Conservation (phyloP, 2,888 invertebrate species). For the Achlya flavicornis region DNA sequence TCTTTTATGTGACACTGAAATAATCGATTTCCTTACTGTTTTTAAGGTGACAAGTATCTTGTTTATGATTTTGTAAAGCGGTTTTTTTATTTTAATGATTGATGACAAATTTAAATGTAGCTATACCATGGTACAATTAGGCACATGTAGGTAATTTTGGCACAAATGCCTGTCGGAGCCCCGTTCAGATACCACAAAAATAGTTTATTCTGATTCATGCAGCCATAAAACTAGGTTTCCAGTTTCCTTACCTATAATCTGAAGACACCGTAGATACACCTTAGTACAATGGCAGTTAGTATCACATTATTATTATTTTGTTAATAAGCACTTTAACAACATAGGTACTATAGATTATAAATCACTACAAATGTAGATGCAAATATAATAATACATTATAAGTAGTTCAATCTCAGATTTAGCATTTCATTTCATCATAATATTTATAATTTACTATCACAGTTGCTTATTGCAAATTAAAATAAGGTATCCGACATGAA, state of each 20-base stretch:
- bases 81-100: slow-evolving; percentile 1
- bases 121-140: slow-evolving; percentile 26
- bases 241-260: slow-evolving; percentile 21
- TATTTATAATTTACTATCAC: slow-evolving; percentile 72
- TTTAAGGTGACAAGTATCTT: slow-evolving; percentile 13
- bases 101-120: slow-evolving; percentile 31
- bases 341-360: slow-evolving; percentile 29
- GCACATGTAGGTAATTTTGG: slow-evolving; percentile 8
- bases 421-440: slow-evolving; percentile 36
- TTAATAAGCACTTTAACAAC: slow-evolving; percentile 53
- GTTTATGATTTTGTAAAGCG: slow-evolving; percentile 5
- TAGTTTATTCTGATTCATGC: background rate
- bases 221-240: background rate
- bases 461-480: slow-evolving; percentile 73
- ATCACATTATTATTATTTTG: slow-evolving; percentile 56
- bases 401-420: slow-evolving; percentile 41
- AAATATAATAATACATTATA: slow-evolving; percentile 35
- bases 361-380: slow-evolving; percentile 25
- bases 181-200: too few species aligned
- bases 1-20: too few species aligned
- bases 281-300: slow-evolving; percentile 74
- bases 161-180: background rate
- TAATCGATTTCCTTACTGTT: background rate
- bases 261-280: slow-evolving; percentile 32
- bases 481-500: slow-evolving; percentile 28